Evolutionary conservation across 2,888 invertebrate species (phyloP), one percentile per base, ranked within the genome.

Genomic region (Thymelicus lineola): DNA sequence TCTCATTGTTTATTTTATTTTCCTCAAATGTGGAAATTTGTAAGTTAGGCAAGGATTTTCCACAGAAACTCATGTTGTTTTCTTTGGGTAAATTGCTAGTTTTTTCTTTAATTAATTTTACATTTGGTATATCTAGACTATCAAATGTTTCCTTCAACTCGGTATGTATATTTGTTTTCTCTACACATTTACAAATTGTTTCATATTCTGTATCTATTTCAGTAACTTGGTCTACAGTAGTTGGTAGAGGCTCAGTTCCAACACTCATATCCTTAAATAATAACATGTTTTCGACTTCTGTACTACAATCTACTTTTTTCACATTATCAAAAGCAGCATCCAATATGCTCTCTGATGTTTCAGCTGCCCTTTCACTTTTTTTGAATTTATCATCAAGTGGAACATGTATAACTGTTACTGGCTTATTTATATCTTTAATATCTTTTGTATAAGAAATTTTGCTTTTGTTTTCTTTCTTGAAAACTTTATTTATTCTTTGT

Each of bases 111-210:
- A 79, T 87, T 77, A 93, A 81, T 53, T 87, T 86, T 67, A 93
- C 86, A 82, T 91, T 89, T 80, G 93, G 93, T 87, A 93, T 87
- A 72, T 88, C 83, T 20, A 93, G 90, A 79, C 82, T 88, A 77
- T 91, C 93, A 76, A 86, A 91, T 58, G 80, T 74, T 71, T 84
- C 78, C 69, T 80, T 81, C 14, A 79, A 66, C 67, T 87, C 82
- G 9, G 82, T 82, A 73, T 84, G 82, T 28, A 80, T 67, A 59
- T 79, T 71, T 53, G 72, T 20, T 76, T 76, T 71, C 74, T 82
- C 77, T n/a, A 77, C 68, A 64, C 74, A 79, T 28, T 76, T 82
- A 66, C 75, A 80, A 35, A 77, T 74, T n/a, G 76, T 72, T 42
- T 79, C 75, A 12, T 81, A 76, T 72, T 81, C 75, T 66, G 77